These are phyloP conservation scores for Alligator sinensis DNA, from an alignment of 2,113 vertebrate genomes.

Conservation along the genomic window DNA sequence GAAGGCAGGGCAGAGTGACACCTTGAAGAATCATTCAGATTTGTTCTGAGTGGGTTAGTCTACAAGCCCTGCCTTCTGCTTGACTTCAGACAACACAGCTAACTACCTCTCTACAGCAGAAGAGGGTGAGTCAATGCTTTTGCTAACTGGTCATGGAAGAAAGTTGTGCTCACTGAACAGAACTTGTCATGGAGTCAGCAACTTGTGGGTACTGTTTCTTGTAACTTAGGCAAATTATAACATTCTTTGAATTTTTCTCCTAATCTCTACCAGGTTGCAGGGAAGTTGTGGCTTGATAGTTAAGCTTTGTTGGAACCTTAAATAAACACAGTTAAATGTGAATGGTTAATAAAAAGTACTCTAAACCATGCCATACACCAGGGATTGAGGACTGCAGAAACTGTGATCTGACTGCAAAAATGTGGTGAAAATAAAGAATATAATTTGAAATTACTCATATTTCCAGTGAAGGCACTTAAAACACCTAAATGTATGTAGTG, in stretches of 20 bases:
- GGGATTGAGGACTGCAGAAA: background rate
- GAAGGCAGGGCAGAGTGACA: too few species aligned
- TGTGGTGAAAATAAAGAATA: background rate
- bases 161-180: background rate
- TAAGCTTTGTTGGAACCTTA: background rate
- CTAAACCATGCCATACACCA: background rate
- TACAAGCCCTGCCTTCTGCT: too few species aligned
- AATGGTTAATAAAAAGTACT: background rate
- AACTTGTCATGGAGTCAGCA: background rate
- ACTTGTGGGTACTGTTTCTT: background rate
- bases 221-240: too few species aligned
- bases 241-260: too few species aligned
- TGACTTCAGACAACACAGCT: background rate
- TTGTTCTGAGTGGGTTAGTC: too few species aligned
- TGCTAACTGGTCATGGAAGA: background rate
- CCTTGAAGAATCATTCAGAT: too few species aligned
- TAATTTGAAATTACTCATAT: rapidly evolving
- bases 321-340: rapidly evolving
- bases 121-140: background rate
- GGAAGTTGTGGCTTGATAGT: background rate
- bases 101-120: background rate
- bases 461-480: background rate
- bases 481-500: rapidly evolving
- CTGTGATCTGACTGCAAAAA: background rate
- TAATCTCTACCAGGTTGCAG: rapidly evolving